phyloP scores from a whole-genome alignment of 1,140 invertebrate genomes.

The Heliconius congener region DNA sequence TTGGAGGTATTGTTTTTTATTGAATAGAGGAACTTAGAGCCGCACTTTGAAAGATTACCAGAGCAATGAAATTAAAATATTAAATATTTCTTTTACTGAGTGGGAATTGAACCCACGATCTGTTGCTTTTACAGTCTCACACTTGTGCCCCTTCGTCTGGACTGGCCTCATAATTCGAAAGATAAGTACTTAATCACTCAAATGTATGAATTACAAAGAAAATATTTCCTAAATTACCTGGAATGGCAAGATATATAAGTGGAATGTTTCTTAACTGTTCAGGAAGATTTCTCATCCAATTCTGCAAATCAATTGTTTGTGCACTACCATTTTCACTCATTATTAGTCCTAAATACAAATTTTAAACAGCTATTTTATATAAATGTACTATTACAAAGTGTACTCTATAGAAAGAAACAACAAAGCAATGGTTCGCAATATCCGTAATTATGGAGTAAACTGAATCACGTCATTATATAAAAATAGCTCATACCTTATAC shows the following conservation, averaged over 20 bases:
- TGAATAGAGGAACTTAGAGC: too few species aligned
- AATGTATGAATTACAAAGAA: not conserved
- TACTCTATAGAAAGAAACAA: not conserved
- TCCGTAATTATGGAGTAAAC: conserved; percentile 5
- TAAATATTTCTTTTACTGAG: not conserved
- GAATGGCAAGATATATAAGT: conserved; percentile 88
- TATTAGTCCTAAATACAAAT: conserved; percentile 48
- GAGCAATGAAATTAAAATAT: too few species aligned
- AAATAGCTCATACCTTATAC: conserved; percentile 29
- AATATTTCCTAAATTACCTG: conserved; percentile 81
- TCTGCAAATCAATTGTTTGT: conserved; percentile 81
- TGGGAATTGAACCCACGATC: too few species aligned
- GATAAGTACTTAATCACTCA: too few species aligned
- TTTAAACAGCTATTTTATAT: not conserved
- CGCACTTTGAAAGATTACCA: too few species aligned
- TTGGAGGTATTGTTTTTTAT: too few species aligned
- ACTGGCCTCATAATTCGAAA: too few species aligned
- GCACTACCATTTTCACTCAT: conserved; percentile 62
- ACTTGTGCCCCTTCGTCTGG: too few species aligned
- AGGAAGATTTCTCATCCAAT: conserved; percentile 87
- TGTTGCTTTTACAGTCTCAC: too few species aligned
- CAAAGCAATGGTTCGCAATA: conserved; percentile 11
- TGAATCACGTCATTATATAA: conserved; percentile 30
- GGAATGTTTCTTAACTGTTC: conserved; percentile 82
- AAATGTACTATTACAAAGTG: not conserved